These are phyloP conservation scores for Drosophila malerkotliana DNA, from an alignment of 1,140 invertebrate species.

Conservation along the genomic window DNA sequence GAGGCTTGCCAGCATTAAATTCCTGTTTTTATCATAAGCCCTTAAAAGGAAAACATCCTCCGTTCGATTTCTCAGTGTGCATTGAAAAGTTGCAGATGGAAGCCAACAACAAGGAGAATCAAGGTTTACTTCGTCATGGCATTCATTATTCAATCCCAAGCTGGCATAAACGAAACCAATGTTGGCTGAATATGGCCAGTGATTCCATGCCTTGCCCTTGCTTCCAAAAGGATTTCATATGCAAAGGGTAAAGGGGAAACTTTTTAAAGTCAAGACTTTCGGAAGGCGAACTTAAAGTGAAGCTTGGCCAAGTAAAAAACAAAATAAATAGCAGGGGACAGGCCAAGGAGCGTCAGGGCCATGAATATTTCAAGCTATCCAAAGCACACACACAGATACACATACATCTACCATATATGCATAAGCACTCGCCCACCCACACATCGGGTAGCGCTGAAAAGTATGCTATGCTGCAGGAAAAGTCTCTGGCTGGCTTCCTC, in stretches of 20 bases:
- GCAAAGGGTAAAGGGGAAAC: constrained; percentile 29
- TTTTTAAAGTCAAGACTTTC: constrained; percentile 39
- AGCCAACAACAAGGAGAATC: constrained; percentile 27
- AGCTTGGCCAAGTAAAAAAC: constrained; percentile 28
- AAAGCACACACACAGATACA: constrained; percentile 7
- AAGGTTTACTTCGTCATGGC: constrained; percentile 32
- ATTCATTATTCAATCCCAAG: constrained; percentile 53
- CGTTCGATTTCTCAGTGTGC: not conserved
- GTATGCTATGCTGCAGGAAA: constrained; percentile 56
- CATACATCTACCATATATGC: not conserved
- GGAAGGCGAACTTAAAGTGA: constrained; percentile 32
- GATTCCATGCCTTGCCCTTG: constrained; percentile 15
- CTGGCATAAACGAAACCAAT: constrained; percentile 53
- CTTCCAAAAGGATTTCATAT: constrained; percentile 34
- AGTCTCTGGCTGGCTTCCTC: constrained; percentile 2
- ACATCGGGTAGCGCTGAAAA: constrained; percentile 31
- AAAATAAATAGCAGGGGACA: constrained; percentile 31
- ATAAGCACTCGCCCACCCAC: constrained; percentile 6
- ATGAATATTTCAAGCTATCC: constrained; percentile 67
- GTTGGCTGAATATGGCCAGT: constrained; percentile 44
- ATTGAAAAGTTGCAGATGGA: constrained; percentile 27
- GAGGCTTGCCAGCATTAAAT: no score
- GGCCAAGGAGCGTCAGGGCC: constrained; percentile 32
- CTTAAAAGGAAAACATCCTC: not conserved
- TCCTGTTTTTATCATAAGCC: not conserved